These are phyloP conservation scores for Drosophila pruinosa DNA, from an alignment of 1,140 invertebrate genomes.

Conservation along the genomic window DNA sequence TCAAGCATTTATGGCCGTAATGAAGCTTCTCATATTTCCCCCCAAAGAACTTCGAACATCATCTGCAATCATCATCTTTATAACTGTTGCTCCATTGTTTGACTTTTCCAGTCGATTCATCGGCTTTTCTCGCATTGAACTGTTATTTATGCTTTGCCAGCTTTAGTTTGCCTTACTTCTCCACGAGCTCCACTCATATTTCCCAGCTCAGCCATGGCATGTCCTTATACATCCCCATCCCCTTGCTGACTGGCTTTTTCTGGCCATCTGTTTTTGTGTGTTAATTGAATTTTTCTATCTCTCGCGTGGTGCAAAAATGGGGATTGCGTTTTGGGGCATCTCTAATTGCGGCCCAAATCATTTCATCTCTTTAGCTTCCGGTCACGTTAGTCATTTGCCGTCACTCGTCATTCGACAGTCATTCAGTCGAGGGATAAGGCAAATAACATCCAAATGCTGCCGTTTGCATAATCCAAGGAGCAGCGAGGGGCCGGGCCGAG, in stretches of 20 bases:
- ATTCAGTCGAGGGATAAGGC: constrained; percentile 12
- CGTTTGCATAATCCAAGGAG: constrained; percentile 8
- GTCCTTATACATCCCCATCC: neutral
- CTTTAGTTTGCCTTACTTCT: neutral
- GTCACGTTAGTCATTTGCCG: constrained; percentile 57
- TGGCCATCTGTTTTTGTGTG: neutral
- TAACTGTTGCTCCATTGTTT: constrained; percentile 19
- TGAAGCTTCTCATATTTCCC: constrained; percentile 6
- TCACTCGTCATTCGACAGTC: neutral
- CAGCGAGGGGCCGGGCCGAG: neutral
- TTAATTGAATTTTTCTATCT: constrained; percentile 5
- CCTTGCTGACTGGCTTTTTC: neutral
- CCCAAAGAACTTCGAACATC: neutral
- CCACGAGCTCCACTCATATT: neutral
- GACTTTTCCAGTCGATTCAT: constrained; percentile 5
- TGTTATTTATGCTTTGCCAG: neutral
- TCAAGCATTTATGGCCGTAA: neutral
- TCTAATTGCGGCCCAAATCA: constrained; percentile 72
- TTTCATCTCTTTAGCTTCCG: constrained; percentile 68
- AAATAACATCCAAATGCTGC: constrained; percentile 31
- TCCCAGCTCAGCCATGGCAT: neutral
- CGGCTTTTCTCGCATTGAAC: neutral
- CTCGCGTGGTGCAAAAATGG: neutral
- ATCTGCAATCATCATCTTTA: neutral
- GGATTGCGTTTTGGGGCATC: constrained; percentile 32